Evolutionary conservation across 2,113 vertebrate genomes (phyloP).

Genomic region (Myotis davidii): DNA sequence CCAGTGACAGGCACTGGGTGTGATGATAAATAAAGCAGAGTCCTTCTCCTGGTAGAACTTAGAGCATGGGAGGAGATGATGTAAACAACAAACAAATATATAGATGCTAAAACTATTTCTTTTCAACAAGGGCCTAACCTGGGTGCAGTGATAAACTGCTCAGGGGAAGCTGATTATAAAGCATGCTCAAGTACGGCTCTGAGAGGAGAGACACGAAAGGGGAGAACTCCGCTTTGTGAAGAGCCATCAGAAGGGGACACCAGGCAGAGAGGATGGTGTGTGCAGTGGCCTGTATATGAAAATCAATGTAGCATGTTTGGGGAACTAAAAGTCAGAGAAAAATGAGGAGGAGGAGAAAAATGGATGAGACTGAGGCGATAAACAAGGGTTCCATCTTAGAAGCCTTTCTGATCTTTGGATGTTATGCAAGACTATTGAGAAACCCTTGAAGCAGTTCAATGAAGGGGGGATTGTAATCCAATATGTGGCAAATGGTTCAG

Average conservation of each 20-base stretch:
- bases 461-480: neutral
- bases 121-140: neutral
- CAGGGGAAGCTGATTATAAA: neutral
- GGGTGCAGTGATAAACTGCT: neutral
- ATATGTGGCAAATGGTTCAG: accelerated
- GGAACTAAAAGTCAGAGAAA: neutral
- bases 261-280: neutral
- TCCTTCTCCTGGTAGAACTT: too few species aligned
- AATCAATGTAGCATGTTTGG: neutral
- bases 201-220: neutral
- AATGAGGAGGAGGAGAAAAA: neutral
- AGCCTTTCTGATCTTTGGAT: neutral
- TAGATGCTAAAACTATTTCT: too few species aligned
- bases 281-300: neutral
- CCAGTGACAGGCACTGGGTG: too few species aligned
- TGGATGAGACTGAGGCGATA: neutral
- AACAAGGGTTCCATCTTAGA: neutral
- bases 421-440: neutral
- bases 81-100: too few species aligned
- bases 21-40: too few species aligned
- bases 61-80: too few species aligned
- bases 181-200: neutral
- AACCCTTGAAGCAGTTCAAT: neutral
- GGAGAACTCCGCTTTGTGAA: neutral
- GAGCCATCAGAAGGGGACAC: neutral